phyloP scores from a whole-genome alignment of 2,797 vertebrate genomes.

The Acrossocheilus wenchowensis region DNA sequence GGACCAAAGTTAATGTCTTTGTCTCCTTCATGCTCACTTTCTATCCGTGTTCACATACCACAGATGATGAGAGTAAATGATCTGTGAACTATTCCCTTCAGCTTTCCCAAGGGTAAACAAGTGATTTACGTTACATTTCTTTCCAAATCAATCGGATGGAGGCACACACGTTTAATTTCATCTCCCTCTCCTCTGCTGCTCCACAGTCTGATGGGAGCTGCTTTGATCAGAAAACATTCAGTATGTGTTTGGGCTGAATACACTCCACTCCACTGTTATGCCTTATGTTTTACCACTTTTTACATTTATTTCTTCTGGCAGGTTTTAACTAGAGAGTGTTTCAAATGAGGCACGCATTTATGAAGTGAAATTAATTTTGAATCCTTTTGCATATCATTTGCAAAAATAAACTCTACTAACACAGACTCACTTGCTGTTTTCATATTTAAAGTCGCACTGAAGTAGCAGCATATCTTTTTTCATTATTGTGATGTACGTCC shows the following conservation, averaged over 20 bases:
- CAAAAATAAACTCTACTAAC: neutral
- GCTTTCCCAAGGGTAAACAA: neutral
- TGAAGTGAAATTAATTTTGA: neutral
- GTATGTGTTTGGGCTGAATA: neutral
- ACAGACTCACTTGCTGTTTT: neutral
- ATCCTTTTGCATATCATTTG: neutral
- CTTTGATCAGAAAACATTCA: neutral
- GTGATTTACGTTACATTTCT: neutral
- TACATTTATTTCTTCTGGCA: neutral
- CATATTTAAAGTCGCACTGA: neutral
- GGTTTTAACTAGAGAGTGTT: neutral
- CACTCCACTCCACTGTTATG: neutral
- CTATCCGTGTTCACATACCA: neutral
- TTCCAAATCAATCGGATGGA: neutral
- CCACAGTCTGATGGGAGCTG: neutral
- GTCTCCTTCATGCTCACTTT: neutral
- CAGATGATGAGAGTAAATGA: neutral
- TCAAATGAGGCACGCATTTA: neutral
- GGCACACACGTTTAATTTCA: conserved; percentile 1
- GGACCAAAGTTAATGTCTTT: neutral
- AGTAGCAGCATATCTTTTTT: neutral
- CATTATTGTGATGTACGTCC: neutral
- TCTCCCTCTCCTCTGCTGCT: neutral
- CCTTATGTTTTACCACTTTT: neutral
- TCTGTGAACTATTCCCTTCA: neutral